Percentiles rank a stretch among this genome's conserved stretches.
phyloP scores from a whole-genome alignment of 2,113 vertebrate species.

The Grammomys surdaster region DNA sequence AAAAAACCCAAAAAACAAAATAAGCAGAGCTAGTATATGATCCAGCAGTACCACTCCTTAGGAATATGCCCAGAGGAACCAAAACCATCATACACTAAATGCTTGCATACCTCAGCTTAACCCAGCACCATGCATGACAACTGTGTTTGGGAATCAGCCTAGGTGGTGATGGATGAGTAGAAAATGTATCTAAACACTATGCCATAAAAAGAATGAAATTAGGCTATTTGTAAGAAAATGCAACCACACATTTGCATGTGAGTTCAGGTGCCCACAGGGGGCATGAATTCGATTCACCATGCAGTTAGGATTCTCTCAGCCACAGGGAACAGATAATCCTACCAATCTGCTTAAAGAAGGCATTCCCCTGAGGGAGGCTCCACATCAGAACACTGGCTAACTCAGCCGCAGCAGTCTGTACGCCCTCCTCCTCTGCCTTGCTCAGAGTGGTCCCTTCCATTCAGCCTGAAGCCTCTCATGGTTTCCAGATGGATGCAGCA shows the following conservation, averaged over 20 bases:
- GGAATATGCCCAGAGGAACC: background rate
- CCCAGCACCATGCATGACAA: background rate
- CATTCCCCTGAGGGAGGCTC: background rate
- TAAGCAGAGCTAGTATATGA: background rate
- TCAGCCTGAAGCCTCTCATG: background rate
- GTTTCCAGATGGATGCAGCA: background rate
- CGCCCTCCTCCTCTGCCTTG: background rate
- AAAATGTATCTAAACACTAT: background rate
- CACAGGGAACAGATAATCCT: accelerated
- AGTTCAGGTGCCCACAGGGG: background rate
- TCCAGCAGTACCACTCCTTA: background rate
- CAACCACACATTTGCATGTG: too few species aligned
- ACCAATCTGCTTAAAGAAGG: background rate
- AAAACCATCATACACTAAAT: background rate
- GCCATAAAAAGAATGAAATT: background rate
- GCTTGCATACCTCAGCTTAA: background rate
- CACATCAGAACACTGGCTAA: background rate
- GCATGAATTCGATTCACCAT: background rate
- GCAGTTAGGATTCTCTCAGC: background rate
- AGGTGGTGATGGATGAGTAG: background rate
- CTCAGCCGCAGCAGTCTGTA: background rate
- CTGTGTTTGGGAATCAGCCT: background rate
- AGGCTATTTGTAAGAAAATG: background rate
- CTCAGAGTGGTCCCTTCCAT: background rate
- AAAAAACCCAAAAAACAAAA: background rate